Conservation (phyloP, 2,113 vertebrate species). For the Gymnogyps californianus region DNA sequence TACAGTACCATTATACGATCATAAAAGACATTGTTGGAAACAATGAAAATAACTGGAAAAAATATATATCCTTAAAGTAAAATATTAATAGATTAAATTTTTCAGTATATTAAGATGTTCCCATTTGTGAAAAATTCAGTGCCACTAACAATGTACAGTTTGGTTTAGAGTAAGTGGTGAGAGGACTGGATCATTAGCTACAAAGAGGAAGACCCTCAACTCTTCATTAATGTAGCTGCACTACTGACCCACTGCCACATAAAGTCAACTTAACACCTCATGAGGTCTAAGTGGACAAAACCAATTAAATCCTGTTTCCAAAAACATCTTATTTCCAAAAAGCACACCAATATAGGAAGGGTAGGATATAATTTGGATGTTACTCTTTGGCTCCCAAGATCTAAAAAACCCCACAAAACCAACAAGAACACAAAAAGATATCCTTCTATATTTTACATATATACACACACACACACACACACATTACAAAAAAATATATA, state of each 20-base stretch:
- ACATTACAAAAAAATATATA: background rate
- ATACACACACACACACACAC: too few relatives aligned
- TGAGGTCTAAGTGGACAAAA: background rate
- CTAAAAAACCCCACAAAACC: background rate
- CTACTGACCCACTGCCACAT: background rate
- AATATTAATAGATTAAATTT: background rate
- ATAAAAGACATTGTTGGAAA: constrained; percentile 24
- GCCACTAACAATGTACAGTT: background rate
- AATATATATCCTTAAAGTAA: background rate
- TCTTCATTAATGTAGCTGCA: background rate
- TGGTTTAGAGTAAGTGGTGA: background rate
- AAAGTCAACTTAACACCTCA: background rate
- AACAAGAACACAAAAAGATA: background rate
- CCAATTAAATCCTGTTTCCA: background rate
- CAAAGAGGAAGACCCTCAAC: background rate
- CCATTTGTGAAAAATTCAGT: background rate
- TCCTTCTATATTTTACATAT: background rate
- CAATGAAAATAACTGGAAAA: background rate
- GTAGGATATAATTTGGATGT: background rate
- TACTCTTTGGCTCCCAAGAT: background rate
- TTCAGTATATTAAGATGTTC: background rate
- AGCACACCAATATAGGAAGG: background rate
- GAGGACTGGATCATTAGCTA: background rate
- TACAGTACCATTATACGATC: background rate
- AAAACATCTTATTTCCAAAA: background rate